These are phyloP conservation scores for Pseudopodoces humilis DNA, from an alignment of 2,113 vertebrate species.

Conservation along the genomic window DNA sequence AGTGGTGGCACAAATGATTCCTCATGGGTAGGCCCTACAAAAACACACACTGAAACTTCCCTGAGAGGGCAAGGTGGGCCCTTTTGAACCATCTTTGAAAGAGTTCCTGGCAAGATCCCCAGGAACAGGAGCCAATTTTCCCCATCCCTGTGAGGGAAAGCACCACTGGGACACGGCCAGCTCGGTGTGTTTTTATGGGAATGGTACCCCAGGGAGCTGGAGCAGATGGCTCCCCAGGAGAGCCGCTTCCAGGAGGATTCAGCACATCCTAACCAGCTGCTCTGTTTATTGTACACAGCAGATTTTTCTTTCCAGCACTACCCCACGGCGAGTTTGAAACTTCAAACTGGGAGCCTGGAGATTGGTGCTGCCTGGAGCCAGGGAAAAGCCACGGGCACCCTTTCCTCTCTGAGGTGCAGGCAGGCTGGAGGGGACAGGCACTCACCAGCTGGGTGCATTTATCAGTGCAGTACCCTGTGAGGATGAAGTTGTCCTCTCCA, in stretches of 20 bases:
- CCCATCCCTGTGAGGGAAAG: not conserved
- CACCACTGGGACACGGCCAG: not conserved
- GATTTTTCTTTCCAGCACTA: not conserved
- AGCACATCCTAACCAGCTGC: conserved; percentile 11
- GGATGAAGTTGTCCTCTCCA: conserved; percentile 72
- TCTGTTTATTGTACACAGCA: not conserved
- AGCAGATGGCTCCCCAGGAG: conserved; percentile 51
- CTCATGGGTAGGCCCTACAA: not conserved
- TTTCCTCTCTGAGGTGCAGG: not conserved
- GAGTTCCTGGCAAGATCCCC: not conserved
- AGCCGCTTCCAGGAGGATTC: not conserved
- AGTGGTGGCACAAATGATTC: not conserved
- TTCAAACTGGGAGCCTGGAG: not conserved
- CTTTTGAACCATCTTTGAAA: not conserved
- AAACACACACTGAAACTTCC: not conserved
- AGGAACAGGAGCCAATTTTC: not conserved
- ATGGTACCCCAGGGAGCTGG: not conserved
- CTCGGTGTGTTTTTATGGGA: not conserved
- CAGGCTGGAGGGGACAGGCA: accelerated
- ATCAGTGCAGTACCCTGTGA: conserved; percentile 90
- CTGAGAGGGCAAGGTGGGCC: not conserved
- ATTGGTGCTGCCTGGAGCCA: not conserved
- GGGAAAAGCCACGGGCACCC: not conserved
- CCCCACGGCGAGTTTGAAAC: not conserved
- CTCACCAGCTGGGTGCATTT: conserved; percentile 88